A percentile compares a stretch with the other conserved stretches of the same genome.
These are phyloP conservation scores for Enteromius fasciolatus DNA, from an alignment of 2,797 vertebrate genomes.

Conservation along the genomic window DNA sequence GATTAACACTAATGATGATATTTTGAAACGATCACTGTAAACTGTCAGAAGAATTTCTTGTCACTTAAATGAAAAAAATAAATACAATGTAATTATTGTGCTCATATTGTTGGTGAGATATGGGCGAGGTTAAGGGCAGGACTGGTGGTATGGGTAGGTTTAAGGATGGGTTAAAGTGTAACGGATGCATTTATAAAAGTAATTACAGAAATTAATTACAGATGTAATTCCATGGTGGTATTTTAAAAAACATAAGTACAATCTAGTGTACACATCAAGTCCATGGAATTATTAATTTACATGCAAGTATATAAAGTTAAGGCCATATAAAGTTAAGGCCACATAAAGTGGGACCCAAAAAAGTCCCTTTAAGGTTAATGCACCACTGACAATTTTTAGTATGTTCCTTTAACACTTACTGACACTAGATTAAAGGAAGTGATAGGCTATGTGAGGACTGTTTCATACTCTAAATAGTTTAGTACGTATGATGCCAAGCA, in stretches of 20 bases:
- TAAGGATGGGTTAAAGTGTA: neutral
- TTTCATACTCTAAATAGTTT: conserved; percentile 16
- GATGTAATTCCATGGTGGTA: neutral
- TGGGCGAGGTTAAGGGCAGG: neutral
- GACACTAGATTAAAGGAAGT: neutral
- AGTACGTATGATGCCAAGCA: neutral
- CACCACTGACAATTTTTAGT: neutral
- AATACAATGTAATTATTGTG: neutral
- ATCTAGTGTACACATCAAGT: neutral
- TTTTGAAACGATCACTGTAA: neutral
- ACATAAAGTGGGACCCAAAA: neutral
- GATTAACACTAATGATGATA: neutral
- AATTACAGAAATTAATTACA: neutral
- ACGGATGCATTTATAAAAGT: neutral
- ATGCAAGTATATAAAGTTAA: neutral
- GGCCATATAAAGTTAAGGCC: conserved; percentile 1
- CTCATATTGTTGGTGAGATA: neutral
- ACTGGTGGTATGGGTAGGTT: neutral
- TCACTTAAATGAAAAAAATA: neutral
- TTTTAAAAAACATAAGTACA: neutral
- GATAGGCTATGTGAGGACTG: neutral
- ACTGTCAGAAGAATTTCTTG: neutral
- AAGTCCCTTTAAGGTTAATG: neutral
- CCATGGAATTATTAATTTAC: neutral
- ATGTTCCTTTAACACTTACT: neutral